These are phyloP conservation scores for Centrocercus urophasianus DNA, from an alignment of 2,113 vertebrate genomes.

Conservation along the genomic window DNA sequence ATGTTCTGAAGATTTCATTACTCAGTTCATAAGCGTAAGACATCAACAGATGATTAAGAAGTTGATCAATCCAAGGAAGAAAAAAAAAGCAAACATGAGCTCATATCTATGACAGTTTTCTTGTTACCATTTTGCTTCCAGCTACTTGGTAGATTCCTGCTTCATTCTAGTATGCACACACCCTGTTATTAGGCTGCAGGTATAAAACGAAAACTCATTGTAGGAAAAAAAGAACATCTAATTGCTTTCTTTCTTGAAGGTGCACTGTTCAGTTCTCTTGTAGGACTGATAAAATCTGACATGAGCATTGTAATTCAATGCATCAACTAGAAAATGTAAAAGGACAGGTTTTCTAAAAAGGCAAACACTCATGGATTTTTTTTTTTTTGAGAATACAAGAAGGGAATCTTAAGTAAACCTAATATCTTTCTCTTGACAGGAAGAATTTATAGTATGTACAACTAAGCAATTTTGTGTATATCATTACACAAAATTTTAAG, in stretches of 20 bases:
- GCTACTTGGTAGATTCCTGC: not conserved
- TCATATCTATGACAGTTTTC: not conserved
- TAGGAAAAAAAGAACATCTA: conserved; percentile 52
- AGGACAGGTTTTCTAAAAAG: conserved; percentile 61
- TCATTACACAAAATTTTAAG: not conserved
- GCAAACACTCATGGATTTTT: not conserved
- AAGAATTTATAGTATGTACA: not conserved
- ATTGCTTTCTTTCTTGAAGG: conserved; percentile 51
- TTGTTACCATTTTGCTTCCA: conserved; percentile 20
- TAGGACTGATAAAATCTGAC: conserved; percentile 51
- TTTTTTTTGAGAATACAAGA: conserved; percentile 4
- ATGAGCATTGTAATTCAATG: conserved; percentile 57
- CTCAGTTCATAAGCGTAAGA: rapidly evolving
- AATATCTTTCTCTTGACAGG: conserved; percentile 24
- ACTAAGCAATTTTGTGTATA: not conserved
- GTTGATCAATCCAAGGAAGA: not conserved
- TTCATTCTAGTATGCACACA: not conserved
- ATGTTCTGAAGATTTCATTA: not conserved
- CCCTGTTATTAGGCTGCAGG: not conserved
- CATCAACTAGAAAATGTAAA: conserved; percentile 64
- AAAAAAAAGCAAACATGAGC: not conserved
- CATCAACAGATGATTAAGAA: not conserved
- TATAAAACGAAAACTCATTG: not conserved
- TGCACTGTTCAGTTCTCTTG: conserved; percentile 45
- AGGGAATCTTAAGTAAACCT: not conserved